phyloP scores from a whole-genome alignment of 2,113 vertebrate genomes.

The Puffinus mauretanicus region DNA sequence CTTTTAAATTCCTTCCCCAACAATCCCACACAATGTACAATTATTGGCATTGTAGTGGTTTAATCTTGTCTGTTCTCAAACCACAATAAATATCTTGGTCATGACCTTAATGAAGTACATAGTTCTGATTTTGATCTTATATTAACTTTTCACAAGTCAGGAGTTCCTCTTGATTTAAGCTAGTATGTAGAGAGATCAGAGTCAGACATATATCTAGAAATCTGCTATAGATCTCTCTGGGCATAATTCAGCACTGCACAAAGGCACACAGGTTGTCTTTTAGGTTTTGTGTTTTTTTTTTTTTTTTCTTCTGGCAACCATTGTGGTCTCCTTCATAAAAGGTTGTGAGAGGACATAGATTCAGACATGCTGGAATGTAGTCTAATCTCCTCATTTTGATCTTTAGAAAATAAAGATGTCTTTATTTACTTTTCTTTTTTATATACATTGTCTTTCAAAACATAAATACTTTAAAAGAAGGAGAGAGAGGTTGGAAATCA shows the following conservation, averaged over 20 bases:
- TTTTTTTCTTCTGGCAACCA: slow-evolving; percentile 13
- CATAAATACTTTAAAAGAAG: slow-evolving; percentile 20
- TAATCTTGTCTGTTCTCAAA: slow-evolving; percentile 27
- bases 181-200: slow-evolving; percentile 4
- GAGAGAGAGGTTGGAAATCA: neutral
- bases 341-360: slow-evolving; percentile 49
- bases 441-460: slow-evolving; percentile 7
- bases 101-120: neutral
- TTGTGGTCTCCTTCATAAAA: slow-evolving; percentile 41
- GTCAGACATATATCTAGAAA: slow-evolving; percentile 4
- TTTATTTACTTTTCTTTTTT: slow-evolving; percentile 34
- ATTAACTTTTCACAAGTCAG: slow-evolving; percentile 52
- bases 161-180: slow-evolving; percentile 46
- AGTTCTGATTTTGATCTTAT: slow-evolving; percentile 64
- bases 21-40: neutral
- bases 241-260: neutral
- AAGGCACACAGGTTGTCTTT: neutral
- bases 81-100: slow-evolving; percentile 9
- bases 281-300: neutral
- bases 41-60: neutral
- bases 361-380: slow-evolving; percentile 30
- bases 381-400: slow-evolving; percentile 40
- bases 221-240: slow-evolving; percentile 21
- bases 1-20: neutral
- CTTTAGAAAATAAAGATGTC: slow-evolving; percentile 32